Evolutionary conservation across 2,113 vertebrate species (phyloP).

Genomic region (Podarcis cretensis): DNA sequence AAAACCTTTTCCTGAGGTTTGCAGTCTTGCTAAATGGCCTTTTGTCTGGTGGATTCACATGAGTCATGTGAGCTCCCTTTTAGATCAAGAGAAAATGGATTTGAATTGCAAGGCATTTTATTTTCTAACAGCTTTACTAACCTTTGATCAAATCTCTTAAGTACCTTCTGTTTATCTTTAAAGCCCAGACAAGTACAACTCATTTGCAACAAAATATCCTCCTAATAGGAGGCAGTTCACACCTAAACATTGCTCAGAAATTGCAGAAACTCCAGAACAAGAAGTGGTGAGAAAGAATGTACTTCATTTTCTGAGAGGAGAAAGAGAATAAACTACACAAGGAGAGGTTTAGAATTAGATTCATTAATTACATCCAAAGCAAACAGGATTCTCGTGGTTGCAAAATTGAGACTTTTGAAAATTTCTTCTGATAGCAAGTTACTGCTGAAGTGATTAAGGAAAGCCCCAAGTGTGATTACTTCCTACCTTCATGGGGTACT

Average conservation of each 20-base stretch:
- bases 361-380: conserved; percentile 36
- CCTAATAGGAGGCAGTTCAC: conserved; percentile 15
- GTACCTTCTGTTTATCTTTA: conserved; percentile 57
- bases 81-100: not conserved
- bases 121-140: conserved; percentile 10
- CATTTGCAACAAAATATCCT: conserved; percentile 19
- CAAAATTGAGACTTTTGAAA: conserved; percentile 44
- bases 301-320: conserved; percentile 14
- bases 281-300: conserved; percentile 45
- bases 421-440: conserved; percentile 33
- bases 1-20: not conserved
- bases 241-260: conserved; percentile 47
- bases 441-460: conserved; percentile 27
- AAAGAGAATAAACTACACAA: conserved; percentile 3
- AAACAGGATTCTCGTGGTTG: conserved; percentile 51
- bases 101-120: not conserved
- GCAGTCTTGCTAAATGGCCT: not conserved
- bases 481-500: conserved; percentile 38
- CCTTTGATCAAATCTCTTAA: conserved; percentile 40
- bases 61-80: not conserved
- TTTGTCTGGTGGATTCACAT: not conserved
- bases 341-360: conserved; percentile 43
- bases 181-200: conserved; percentile 35
- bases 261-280: conserved; percentile 30
- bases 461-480: conserved; percentile 52